phyloP scores from a whole-genome alignment of 2,888 invertebrate genomes.

The Nezara viridula region DNA sequence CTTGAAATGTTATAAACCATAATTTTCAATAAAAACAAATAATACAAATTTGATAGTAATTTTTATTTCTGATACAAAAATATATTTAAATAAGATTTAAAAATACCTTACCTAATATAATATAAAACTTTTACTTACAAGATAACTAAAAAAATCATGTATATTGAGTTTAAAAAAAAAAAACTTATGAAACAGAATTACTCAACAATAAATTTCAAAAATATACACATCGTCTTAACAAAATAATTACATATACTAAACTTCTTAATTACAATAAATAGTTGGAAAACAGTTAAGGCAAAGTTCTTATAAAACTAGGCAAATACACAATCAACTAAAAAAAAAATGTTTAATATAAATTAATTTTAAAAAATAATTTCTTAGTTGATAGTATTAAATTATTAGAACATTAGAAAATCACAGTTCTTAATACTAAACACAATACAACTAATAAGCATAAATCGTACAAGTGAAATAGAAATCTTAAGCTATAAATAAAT shows the following conservation, averaged over 20 bases:
- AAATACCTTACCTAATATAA: neutral
- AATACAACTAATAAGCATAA: neutral
- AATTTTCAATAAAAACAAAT: neutral
- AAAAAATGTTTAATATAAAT: neutral
- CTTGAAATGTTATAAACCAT: neutral
- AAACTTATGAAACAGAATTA: neutral
- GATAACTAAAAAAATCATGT: neutral
- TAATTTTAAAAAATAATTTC: neutral
- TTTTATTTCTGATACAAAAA: conserved; percentile 18
- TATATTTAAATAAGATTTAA: neutral
- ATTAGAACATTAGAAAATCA: neutral
- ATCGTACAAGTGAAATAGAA: neutral
- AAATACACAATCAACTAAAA: neutral
- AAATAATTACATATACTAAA: neutral
- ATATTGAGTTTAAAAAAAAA: neutral
- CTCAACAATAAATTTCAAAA: neutral
- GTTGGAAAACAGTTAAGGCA: neutral
- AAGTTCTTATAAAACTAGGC: neutral
- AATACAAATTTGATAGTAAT: neutral
- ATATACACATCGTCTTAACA: neutral
- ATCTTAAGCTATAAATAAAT: neutral
- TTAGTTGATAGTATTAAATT: neutral
- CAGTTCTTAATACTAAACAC: neutral
- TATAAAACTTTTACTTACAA: neutral
- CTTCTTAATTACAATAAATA: neutral